Conservation (phyloP, 2,797 vertebrate genomes). For the Steatocranus sp. region DNA sequence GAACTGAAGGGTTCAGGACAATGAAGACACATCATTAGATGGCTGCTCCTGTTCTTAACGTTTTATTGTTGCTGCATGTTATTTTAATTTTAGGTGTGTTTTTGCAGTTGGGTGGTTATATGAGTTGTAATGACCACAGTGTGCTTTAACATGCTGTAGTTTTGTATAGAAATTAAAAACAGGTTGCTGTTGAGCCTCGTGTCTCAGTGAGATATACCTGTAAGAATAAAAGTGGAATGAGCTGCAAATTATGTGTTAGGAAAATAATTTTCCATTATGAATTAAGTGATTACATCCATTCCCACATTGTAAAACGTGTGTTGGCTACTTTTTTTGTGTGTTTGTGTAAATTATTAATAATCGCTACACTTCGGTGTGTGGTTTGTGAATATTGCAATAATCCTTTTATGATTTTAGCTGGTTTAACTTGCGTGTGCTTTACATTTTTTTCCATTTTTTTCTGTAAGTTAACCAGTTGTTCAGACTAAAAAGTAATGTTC, state of each 20-base stretch:
- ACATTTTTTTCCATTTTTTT: rapidly evolving
- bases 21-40: not conserved
- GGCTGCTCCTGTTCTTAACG: not conserved
- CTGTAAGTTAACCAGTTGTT: not conserved
- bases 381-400: not conserved
- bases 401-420: not conserved
- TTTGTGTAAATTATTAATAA: not conserved
- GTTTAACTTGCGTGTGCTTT: not conserved
- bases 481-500: not conserved
- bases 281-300: not conserved
- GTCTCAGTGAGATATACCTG: not conserved
- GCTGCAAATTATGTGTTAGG: not conserved
- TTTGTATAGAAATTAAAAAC: not conserved
- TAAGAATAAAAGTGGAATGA: not conserved
- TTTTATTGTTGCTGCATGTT: not conserved
- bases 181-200: not conserved
- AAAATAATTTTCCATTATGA: not conserved
- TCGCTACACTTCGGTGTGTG: not conserved
- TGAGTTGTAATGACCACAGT: not conserved
- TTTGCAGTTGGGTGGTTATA: not conserved
- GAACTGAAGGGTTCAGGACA: not conserved
- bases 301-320: not conserved
- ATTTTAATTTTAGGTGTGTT: not conserved
- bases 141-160: not conserved
- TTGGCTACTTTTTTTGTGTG: not conserved